phyloP scores from a whole-genome alignment of 2,113 vertebrate species.

The Triplophysa dalaica region DNA sequence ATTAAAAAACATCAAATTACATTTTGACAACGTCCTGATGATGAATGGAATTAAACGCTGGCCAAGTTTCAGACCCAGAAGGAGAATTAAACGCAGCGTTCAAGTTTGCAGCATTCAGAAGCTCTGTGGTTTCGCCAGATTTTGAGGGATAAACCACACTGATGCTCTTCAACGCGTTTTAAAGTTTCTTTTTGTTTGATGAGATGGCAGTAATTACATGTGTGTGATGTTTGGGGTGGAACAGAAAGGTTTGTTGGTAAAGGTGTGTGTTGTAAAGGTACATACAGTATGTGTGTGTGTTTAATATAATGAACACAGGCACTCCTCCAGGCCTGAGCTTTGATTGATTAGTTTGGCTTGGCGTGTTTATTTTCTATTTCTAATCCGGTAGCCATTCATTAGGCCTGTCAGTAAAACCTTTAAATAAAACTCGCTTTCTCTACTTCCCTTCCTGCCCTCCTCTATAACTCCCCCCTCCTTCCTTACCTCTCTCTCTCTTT shows the following conservation, averaged over 20 bases:
- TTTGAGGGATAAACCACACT: too few species aligned
- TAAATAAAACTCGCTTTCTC: constrained; percentile 17
- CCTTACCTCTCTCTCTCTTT: not conserved
- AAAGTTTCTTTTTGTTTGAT: not conserved
- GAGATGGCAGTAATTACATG: not conserved
- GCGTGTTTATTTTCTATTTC: constrained; percentile 34
- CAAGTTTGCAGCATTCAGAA: not conserved
- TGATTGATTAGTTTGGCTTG: constrained; percentile 42
- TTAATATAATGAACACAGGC: constrained; percentile 33
- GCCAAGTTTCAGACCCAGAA: not conserved
- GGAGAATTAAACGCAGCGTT: not conserved
- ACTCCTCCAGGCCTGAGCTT: constrained; percentile 18
- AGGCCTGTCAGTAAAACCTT: constrained; percentile 21
- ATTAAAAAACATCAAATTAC: constrained; percentile 23
- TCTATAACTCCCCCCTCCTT: not conserved
- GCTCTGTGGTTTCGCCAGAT: not conserved
- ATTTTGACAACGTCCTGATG: constrained; percentile 6
- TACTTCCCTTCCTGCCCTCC: not conserved
- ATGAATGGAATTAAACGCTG: not conserved
- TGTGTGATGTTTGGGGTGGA: not conserved
- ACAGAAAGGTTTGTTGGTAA: not conserved
- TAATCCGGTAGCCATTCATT: constrained; percentile 40
- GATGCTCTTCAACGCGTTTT: not conserved
- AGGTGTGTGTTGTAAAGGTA: not conserved
- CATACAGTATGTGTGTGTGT: not conserved